Percentiles rank a stretch among this genome's conserved stretches.
Conservation (phyloP, 2,888 invertebrate genomes). For the Leptopilina syphax region DNA sequence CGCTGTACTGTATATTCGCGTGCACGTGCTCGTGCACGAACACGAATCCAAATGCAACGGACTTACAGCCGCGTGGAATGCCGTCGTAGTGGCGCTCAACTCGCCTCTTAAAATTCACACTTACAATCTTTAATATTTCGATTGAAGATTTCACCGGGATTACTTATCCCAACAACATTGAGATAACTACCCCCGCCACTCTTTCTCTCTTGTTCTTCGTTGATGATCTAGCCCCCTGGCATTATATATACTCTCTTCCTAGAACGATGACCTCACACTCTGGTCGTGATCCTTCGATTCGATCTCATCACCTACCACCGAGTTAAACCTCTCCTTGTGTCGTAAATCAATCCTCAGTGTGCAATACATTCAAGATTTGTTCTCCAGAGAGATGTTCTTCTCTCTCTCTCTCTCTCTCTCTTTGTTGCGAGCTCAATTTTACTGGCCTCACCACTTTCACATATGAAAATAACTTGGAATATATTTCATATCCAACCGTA, state of each 20-base stretch:
- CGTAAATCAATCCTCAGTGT: constrained; percentile 12
- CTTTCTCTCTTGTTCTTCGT: not conserved
- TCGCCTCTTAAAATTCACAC: constrained; percentile 74
- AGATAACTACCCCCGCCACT: constrained; percentile 9
- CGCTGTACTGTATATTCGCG: constrained; percentile 53
- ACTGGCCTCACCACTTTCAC: constrained; percentile 19
- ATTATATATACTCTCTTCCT: not conserved
- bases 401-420: not conserved
- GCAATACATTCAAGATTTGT: constrained; percentile 9
- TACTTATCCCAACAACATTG: constrained; percentile 36
- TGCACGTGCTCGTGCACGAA: constrained; percentile 65
- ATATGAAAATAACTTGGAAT: constrained; percentile 6
- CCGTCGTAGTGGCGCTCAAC: constrained; percentile 77
- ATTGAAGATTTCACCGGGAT: not conserved
- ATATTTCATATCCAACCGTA: constrained; percentile 1
- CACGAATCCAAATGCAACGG: constrained; percentile 65
- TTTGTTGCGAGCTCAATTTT: not conserved
- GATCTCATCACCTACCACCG: constrained; percentile 28
- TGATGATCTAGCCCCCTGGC: constrained; percentile 13
- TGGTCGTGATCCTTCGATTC: constrained; percentile 5
- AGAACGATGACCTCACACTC: constrained; percentile 20
- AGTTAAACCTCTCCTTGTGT: not conserved
- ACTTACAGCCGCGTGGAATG: constrained; percentile 73
- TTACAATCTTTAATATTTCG: constrained; percentile 46
- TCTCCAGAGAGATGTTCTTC: not conserved